These are phyloP conservation scores for Apeltes quadracus DNA, from an alignment of 2,113 vertebrate species.

Conservation along the genomic window DNA sequence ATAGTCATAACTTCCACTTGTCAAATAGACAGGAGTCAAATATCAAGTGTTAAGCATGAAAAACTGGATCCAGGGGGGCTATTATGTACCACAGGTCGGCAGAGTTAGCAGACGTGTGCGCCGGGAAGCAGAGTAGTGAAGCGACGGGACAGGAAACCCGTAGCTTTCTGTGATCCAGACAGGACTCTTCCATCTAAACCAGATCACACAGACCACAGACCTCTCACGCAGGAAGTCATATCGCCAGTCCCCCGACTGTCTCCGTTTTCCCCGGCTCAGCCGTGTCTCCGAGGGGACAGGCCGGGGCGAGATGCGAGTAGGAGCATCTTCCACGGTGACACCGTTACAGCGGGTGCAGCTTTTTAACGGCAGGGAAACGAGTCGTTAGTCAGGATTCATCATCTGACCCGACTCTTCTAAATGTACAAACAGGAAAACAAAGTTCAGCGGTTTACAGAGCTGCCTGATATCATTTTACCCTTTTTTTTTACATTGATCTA, in stretches of 20 bases:
- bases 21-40: constrained; percentile 35
- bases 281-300: constrained; percentile 49
- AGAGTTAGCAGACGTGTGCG: constrained; percentile 55
- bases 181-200: constrained; percentile 71
- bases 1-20: constrained; percentile 27
- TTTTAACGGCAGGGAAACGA: background rate
- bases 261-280: constrained; percentile 46
- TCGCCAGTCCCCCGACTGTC: constrained; percentile 59
- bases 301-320: constrained; percentile 34
- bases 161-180: constrained; percentile 69
- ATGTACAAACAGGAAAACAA: constrained; percentile 5
- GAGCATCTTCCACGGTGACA: constrained; percentile 27
- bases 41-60: constrained; percentile 28
- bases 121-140: constrained; percentile 44
- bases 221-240: constrained; percentile 72
- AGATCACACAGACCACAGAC: constrained; percentile 76
- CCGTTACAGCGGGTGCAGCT: constrained; percentile 5
- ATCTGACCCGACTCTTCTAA: constrained; percentile 6
- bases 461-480: constrained; percentile 10
- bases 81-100: constrained; percentile 47
- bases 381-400: constrained; percentile 35
- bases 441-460: background rate
- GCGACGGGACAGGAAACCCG: constrained; percentile 58
- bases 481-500: background rate
- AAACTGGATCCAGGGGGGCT: constrained; percentile 35